Evolutionary conservation across 2,113 vertebrate species (phyloP).

Genomic region (Tautogolabrus adspersus): DNA sequence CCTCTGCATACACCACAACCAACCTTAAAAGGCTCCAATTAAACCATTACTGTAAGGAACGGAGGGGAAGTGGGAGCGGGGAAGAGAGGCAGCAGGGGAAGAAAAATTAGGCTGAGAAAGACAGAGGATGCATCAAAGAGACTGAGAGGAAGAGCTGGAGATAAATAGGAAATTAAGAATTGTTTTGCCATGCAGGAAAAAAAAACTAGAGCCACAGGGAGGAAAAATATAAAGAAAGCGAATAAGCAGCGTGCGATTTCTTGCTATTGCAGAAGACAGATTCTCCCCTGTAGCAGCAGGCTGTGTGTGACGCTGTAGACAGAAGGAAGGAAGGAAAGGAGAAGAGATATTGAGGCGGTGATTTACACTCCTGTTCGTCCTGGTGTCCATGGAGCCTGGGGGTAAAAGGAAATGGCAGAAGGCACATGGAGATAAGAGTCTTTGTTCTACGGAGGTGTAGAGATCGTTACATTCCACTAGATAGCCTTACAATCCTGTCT

Average conservation of each 20-base stretch:
- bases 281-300: slow-evolving; percentile 59
- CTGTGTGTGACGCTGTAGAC: slow-evolving; percentile 42
- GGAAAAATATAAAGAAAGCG: slow-evolving; percentile 39
- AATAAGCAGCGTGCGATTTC: slow-evolving; percentile 67
- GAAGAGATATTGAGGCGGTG: slow-evolving; percentile 65
- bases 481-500: slow-evolving; percentile 71
- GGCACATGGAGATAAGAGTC: slow-evolving; percentile 75
- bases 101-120: slow-evolving; percentile 45
- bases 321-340: slow-evolving; percentile 58
- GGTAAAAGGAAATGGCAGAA: slow-evolving; percentile 78
- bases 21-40: slow-evolving; percentile 73
- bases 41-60: slow-evolving; percentile 69
- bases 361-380: slow-evolving; percentile 74
- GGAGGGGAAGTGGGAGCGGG: slow-evolving; percentile 26
- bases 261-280: slow-evolving; percentile 70
- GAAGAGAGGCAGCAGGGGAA: slow-evolving; percentile 7
- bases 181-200: slow-evolving; percentile 56
- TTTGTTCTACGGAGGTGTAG: slow-evolving; percentile 76
- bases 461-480: slow-evolving; percentile 78
- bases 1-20: slow-evolving; percentile 51
- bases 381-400: slow-evolving; percentile 61
- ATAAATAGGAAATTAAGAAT: slow-evolving; percentile 71
- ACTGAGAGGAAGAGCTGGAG: slow-evolving; percentile 37
- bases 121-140: slow-evolving; percentile 55
- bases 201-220: slow-evolving; percentile 44